Evolutionary conservation across 2,797 vertebrate genomes (phyloP).

Genomic region (Chromobotia macracanthus): DNA sequence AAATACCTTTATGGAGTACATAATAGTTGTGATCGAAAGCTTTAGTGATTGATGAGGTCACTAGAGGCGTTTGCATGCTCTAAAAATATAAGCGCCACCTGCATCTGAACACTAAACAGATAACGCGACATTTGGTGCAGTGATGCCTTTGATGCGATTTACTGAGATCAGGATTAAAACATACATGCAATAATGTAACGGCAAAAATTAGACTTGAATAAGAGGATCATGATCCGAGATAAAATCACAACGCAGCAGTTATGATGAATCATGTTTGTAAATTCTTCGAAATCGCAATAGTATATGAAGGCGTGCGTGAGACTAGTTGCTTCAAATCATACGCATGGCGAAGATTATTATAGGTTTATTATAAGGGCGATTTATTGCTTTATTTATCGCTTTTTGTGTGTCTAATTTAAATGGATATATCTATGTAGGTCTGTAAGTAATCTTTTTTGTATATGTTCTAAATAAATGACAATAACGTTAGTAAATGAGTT

Average conservation of each 20-base stretch:
- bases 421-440: too few species aligned
- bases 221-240: background rate
- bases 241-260: background rate
- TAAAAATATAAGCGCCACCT: conserved; percentile 33
- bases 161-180: background rate
- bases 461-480: background rate
- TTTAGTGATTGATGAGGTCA: background rate
- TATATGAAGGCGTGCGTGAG: background rate
- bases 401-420: background rate
- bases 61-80: background rate
- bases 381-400: background rate
- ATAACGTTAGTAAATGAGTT: too few species aligned
- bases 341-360: background rate
- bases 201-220: background rate
- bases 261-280: background rate
- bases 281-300: background rate
- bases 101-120: conserved; percentile 8
- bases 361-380: background rate
- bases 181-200: background rate
- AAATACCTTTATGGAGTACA: background rate
- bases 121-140: conserved; percentile 23
- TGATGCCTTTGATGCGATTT: background rate
- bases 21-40: background rate
- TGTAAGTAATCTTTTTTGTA: too few species aligned
- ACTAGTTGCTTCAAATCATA: background rate